phyloP scores from a whole-genome alignment of 2,888 invertebrate species.

The Perizoma affinitatum region DNA sequence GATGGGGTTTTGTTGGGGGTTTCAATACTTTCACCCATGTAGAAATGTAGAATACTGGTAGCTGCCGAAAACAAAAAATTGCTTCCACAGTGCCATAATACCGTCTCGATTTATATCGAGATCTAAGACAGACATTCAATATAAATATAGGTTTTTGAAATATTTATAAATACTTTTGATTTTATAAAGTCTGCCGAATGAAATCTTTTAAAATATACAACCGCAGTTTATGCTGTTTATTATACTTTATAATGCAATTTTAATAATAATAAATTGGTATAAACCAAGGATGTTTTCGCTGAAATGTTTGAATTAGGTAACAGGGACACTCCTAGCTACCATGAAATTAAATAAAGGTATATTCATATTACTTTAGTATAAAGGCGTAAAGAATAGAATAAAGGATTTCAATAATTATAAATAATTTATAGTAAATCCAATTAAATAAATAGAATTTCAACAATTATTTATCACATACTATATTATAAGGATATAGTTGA shows the following conservation, averaged over 20 bases:
- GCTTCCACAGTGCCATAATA: no score
- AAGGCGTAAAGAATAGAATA: slow-evolving; percentile 19
- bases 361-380: slow-evolving; percentile 26
- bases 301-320: slow-evolving; percentile 7
- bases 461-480: slow-evolving; percentile 49
- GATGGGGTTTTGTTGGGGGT: slow-evolving; percentile 1
- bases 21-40: background rate
- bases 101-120: no score
- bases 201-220: no score
- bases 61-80: no score
- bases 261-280: no score
- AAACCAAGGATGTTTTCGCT: slow-evolving; percentile 2
- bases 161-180: no score
- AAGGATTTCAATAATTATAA: slow-evolving; percentile 14
- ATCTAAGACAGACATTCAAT: no score
- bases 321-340: slow-evolving; percentile 8
- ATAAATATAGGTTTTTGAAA: no score
- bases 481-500: slow-evolving; percentile 43
- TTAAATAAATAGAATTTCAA: slow-evolving; percentile 48
- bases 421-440: slow-evolving; percentile 40
- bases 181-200: no score
- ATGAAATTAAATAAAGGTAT: slow-evolving; percentile 7
- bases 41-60: no score
- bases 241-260: no score
- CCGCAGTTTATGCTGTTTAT: no score